Evolutionary conservation across 2,888 invertebrate species (phyloP).

Genomic region (Hemithea aestivaria): DNA sequence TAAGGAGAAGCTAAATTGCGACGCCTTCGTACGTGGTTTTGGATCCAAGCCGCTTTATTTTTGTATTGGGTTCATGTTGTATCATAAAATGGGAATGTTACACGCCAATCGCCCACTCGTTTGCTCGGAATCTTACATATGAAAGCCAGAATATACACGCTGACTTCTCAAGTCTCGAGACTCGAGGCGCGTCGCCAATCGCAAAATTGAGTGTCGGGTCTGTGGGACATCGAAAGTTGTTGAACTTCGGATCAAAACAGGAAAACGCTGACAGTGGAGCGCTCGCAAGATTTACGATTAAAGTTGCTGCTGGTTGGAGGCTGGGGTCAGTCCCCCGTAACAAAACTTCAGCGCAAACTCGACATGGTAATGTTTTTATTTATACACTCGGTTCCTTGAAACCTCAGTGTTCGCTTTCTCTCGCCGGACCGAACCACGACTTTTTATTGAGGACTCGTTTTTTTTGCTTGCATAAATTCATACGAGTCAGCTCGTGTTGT

Average conservation of each 20-base stretch:
- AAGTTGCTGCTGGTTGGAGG: slow-evolving; percentile 36
- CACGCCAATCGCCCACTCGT: slow-evolving; percentile 41
- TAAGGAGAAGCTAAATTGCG: slow-evolving; percentile 40
- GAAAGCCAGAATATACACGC: slow-evolving; percentile 1
- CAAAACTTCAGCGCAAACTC: slow-evolving; percentile 36
- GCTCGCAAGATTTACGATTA: slow-evolving; percentile 51
- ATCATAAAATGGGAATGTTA: slow-evolving; percentile 38
- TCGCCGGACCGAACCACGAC: slow-evolving; percentile 29
- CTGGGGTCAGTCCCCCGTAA: slow-evolving; percentile 49
- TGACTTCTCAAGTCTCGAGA: slow-evolving; percentile 1
- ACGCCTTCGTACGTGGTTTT: slow-evolving; percentile 40
- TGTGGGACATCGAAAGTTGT: slow-evolving; percentile 45
- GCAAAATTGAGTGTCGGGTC: slow-evolving; percentile 33
- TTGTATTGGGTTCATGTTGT: slow-evolving; percentile 25
- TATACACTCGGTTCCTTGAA: slow-evolving; percentile 33
- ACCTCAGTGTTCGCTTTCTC: slow-evolving; percentile 38
- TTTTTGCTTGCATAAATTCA: slow-evolving; percentile 43
- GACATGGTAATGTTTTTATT: slow-evolving; percentile 32
- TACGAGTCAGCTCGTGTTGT: slow-evolving; percentile 34
- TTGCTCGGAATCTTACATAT: slow-evolving; percentile 20
- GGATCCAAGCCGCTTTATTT: slow-evolving; percentile 36
- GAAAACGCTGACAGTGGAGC: slow-evolving; percentile 45
- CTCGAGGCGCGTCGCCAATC: slow-evolving; percentile 8
- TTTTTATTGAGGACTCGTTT: slow-evolving; percentile 43
- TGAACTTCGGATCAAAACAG: slow-evolving; percentile 49